Conservation (phyloP, 2,888 invertebrate genomes). For the Hecatera dysodea region DNA sequence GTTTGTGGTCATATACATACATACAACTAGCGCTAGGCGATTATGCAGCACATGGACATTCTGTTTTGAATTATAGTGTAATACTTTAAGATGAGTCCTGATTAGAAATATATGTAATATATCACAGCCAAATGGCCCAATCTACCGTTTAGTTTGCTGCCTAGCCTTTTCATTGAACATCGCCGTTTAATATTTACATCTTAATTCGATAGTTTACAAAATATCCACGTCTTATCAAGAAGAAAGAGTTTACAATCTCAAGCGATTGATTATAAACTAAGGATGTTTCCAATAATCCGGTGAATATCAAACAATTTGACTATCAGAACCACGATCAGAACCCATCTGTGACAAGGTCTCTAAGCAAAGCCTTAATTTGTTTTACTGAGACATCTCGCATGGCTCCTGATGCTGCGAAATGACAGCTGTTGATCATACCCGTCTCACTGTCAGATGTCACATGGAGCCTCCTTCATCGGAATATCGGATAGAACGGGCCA, state of each 20-base stretch:
- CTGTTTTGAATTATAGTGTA: neutral
- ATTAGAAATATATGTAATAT: too few species aligned
- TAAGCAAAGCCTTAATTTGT: conserved; percentile 11
- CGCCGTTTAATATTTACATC: too few species aligned
- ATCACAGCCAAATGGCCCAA: too few species aligned
- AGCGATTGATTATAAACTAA: too few species aligned
- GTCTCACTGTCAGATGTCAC: conserved; percentile 52
- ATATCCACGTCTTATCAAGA: too few species aligned
- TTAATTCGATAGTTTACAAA: too few species aligned
- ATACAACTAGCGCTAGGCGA: neutral
- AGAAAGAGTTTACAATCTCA: too few species aligned
- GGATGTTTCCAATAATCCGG: too few species aligned
- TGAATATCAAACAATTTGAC: neutral
- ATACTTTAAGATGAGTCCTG: neutral
- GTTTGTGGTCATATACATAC: conserved; percentile 18
- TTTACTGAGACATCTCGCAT: conserved; percentile 16
- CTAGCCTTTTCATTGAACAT: too few species aligned
- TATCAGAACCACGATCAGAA: neutral
- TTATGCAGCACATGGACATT: neutral
- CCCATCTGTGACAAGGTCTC: neutral
- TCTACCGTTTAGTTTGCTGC: too few species aligned
- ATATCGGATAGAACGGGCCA: conserved; percentile 10
- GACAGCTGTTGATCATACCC: conserved; percentile 53
- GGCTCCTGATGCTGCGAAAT: conserved; percentile 23
- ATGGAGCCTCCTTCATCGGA: conserved; percentile 16